Evolutionary conservation across 1,140 invertebrate genomes (phyloP).

Genomic region (Drosophila trapezifrons): DNA sequence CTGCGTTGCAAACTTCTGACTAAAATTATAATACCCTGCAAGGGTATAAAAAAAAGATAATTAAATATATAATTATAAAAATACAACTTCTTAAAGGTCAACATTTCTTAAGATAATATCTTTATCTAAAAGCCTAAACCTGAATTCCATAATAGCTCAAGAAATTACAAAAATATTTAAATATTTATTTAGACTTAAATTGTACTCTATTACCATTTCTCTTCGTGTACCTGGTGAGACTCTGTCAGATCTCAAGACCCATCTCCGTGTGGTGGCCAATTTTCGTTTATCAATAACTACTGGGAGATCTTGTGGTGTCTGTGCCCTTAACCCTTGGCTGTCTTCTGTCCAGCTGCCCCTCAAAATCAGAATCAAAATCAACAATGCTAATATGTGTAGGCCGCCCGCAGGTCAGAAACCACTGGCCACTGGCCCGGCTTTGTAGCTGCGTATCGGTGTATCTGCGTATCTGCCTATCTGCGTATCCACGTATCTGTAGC

Average conservation of each 20-base stretch:
- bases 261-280: slow-evolving; percentile 33
- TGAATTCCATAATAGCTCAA: no score
- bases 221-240: not conserved
- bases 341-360: not conserved
- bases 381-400: slow-evolving; percentile 77
- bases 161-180: no score
- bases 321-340: slow-evolving; percentile 9
- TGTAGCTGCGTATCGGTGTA: slow-evolving; percentile 2
- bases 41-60: no score
- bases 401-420: slow-evolving; percentile 70
- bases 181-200: no score
- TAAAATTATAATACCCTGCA: no score
- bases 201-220: not conserved
- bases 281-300: slow-evolving; percentile 60
- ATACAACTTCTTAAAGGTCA: no score
- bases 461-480: slow-evolving; percentile 18
- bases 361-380: slow-evolving; percentile 51
- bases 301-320: slow-evolving; percentile 18
- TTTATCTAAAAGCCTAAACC: not conserved
- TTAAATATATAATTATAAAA: no score
- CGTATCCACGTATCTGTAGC: slow-evolving; percentile 29
- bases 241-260: slow-evolving; percentile 2
- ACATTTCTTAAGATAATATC: not conserved
- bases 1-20: no score
- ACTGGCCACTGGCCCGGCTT: slow-evolving; percentile 3